Conservation (phyloP, 2,113 vertebrate species). For the Zapornia atra region DNA sequence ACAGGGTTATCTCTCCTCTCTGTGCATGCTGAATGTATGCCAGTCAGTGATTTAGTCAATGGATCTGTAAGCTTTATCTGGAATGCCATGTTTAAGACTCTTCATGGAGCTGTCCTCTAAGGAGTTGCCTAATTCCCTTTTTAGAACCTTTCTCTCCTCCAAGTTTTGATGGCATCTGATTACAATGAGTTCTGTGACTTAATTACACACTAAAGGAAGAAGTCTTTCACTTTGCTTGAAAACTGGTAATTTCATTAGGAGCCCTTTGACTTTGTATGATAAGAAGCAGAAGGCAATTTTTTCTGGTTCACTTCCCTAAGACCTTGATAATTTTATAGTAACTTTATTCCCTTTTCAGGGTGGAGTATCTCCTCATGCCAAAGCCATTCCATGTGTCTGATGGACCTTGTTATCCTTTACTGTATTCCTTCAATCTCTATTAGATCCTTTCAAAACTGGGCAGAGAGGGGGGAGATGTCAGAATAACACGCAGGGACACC, state of each 20-base stretch:
- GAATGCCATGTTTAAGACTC: neutral
- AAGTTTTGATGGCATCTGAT: neutral
- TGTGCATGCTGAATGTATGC: neutral
- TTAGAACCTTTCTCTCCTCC: neutral
- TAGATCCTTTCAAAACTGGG: neutral
- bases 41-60: neutral
- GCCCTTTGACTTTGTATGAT: neutral
- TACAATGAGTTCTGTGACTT: neutral
- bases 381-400: neutral
- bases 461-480: neutral
- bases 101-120: neutral
- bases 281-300: slow-evolving; percentile 12
- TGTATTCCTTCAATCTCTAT: neutral
- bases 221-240: neutral
- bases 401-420: neutral
- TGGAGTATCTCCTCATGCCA: neutral
- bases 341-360: neutral
- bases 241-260: neutral
- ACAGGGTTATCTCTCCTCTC: neutral
- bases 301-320: neutral
- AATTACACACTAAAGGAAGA: neutral
- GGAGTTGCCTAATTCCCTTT: neutral
- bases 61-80: neutral
- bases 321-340: neutral
- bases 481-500: neutral